These are phyloP conservation scores for Pangasius macronema DNA, from an alignment of 2,797 vertebrate species.

Conservation along the genomic window DNA sequence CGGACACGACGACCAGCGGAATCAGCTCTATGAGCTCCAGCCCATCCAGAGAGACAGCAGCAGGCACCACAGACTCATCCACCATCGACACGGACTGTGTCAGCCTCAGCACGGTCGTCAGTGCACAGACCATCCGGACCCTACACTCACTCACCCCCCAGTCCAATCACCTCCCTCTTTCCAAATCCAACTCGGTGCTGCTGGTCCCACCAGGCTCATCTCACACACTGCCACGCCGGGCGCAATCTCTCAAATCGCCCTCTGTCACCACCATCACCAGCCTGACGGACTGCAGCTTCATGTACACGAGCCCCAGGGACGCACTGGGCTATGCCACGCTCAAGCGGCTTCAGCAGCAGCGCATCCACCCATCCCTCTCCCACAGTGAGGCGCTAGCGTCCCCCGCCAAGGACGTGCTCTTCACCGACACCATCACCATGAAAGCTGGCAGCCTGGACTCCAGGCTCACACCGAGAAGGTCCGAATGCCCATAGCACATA, in stretches of 20 bases:
- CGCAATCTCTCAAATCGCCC: conserved; percentile 95
- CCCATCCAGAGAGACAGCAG: conserved; percentile 89
- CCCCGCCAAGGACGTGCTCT: conserved; percentile 96
- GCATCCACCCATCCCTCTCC: conserved; percentile 94
- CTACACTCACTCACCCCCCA: conserved; percentile 82
- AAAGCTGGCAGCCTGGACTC: conserved; percentile 97
- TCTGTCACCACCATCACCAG: conserved; percentile 92
- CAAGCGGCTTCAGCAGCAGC: conserved; percentile 94
- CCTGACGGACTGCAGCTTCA: conserved; percentile 93
- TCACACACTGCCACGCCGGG: conserved; percentile 93
- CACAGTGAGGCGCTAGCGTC: conserved; percentile 96
- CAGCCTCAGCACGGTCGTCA: conserved; percentile 96
- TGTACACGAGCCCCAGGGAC: conserved; percentile 93
- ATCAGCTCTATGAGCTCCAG: conserved; percentile 99
- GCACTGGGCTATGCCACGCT: conserved; percentile 95
- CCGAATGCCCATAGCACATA: conserved; percentile 43
- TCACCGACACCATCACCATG: conserved; percentile 98
- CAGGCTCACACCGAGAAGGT: conserved; percentile 94
- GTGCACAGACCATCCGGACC: conserved; percentile 90
- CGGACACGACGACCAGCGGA: conserved; percentile 97
- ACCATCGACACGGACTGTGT: conserved; percentile 91
- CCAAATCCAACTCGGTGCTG: conserved; percentile 89
- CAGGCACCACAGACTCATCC: conserved; percentile 81
- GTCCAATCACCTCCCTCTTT: conserved; percentile 86
- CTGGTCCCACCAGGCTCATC: conserved; percentile 92